Evolutionary conservation across 1,140 invertebrate genomes (phyloP), one percentile per base, ranked within the genome.

Genomic region (Caerostris extrusa): DNA sequence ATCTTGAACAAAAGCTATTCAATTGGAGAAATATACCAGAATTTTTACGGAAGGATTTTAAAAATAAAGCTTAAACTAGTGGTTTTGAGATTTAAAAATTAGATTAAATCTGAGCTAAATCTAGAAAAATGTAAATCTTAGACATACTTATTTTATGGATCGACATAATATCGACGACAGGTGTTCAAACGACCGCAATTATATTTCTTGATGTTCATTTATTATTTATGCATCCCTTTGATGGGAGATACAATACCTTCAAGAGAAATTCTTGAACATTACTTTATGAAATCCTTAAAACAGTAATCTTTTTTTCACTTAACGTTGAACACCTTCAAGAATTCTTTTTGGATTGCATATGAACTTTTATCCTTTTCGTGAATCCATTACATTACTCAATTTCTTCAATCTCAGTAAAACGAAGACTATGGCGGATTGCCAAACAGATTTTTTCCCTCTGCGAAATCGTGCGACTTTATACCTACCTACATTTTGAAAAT

Each of bases 321-420:
- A n/a, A 67, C 7, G 55, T 56, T 71, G 34, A 64, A 71, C 17
- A 87, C 53, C 53, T 64, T 81, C 14, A 8, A 57, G 81, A 92
- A 69, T 86, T 58, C 91, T 83, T 50, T 93, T 86, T 93, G 61
- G 91, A 86, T 93, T 93, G 86, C 77, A 69, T 86, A 91, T 50
- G 71, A 60, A 53, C n/a, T 55, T 55, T 50, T 83, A n/a, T 8
- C 12, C 8, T 56, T n/a, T 83, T 19, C 56, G 61, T 53, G 58
- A 85, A 92, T 57, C 90, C 90, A 92, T 92, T 92, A 92, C 90
- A 81, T 85, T 85, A 85, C 90, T 85, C 81, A 92, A 92, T 92
- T 92, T 92, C 69, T 83, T 64, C 3, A 71, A 57, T 81, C 61
- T 92, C 56, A 60, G 55, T 71, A 86, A 87, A 93, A 64, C 3